Percentiles rank a stretch among this genome's conserved stretches.
These are phyloP conservation scores for Catharus bicknelli DNA, from an alignment of 2,113 vertebrate genomes.

Conservation along the genomic window DNA sequence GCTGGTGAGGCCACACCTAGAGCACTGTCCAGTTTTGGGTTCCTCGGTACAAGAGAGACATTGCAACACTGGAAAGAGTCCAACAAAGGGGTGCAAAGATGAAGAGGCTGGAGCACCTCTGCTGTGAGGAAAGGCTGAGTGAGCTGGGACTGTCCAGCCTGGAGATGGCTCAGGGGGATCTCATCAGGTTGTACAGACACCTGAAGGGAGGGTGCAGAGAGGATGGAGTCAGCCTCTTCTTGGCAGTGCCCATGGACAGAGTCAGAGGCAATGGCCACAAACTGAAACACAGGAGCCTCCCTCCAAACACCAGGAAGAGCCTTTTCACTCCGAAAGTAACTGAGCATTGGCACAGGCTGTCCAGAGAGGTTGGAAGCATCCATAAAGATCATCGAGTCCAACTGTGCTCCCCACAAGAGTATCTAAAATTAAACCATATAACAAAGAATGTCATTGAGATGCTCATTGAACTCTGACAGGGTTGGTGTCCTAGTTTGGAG, in stretches of 20 bases:
- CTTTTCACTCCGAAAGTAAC: not conserved
- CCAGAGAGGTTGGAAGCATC: not conserved
- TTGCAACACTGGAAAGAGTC: not conserved
- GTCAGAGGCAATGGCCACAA: not conserved
- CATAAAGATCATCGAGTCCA: fast-evolving
- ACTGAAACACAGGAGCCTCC: not conserved
- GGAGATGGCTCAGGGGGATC: not conserved
- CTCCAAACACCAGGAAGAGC: not conserved
- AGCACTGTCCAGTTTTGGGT: not conserved
- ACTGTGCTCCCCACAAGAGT: not conserved
- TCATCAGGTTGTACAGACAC: not conserved
- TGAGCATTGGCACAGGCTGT: not conserved
- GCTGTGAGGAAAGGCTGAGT: not conserved
- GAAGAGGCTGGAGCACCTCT: not conserved
- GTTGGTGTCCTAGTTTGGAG: not conserved
- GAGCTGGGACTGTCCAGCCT: not conserved
- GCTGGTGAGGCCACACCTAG: not conserved
- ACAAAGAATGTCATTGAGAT: not conserved
- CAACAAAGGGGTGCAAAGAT: not conserved
- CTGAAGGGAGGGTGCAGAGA: not conserved
- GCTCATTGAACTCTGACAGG: not conserved
- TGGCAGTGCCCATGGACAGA: not conserved
- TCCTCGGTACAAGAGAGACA: fast-evolving
- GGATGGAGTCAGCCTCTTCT: fast-evolving
- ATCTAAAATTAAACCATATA: not conserved